These are phyloP conservation scores for Argyrosomus regius DNA, from an alignment of 2,797 vertebrate species.

Conservation along the genomic window DNA sequence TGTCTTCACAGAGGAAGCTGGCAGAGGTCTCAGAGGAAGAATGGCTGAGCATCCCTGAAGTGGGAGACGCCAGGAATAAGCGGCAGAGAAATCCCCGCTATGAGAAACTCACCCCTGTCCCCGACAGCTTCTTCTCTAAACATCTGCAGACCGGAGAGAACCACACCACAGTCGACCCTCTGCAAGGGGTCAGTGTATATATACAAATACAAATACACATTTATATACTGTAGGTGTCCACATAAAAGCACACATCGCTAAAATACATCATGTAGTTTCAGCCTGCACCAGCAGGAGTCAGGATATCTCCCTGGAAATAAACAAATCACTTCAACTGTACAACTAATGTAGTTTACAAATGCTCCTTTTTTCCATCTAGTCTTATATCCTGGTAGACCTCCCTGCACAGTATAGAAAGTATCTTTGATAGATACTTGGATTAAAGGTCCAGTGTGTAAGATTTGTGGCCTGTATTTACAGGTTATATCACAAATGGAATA, in stretches of 20 bases:
- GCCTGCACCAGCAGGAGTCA: conserved; percentile 76
- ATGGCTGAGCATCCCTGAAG: conserved; percentile 98
- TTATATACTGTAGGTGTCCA: too few species aligned
- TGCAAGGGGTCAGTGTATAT: conserved; percentile 89
- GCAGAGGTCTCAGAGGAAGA: conserved; percentile 97
- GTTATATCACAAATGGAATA: too few species aligned
- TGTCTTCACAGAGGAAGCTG: conserved; percentile 90
- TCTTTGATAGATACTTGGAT: neutral
- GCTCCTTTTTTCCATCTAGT: neutral
- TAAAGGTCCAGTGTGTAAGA: too few species aligned
- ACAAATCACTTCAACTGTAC: neutral
- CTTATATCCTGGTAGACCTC: neutral
- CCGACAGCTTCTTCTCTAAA: conserved; percentile 98
- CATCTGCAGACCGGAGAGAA: conserved; percentile 95
- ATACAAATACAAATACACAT: conserved; percentile 2
- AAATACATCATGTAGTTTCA: conserved; percentile 54
- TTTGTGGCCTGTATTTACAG: too few species aligned
- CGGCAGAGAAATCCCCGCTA: conserved; percentile 97
- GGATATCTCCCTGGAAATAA: conserved; percentile 34
- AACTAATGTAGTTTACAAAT: neutral
- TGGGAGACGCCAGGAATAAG: conserved; percentile 98
- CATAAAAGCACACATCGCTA: neutral
- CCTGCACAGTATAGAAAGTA: neutral
- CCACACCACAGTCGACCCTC: conserved; percentile 93
- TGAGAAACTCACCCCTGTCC: conserved; percentile 97